Conservation (phyloP, 2,888 invertebrate species). For the Parapristionchus giblindavisi region DNA sequence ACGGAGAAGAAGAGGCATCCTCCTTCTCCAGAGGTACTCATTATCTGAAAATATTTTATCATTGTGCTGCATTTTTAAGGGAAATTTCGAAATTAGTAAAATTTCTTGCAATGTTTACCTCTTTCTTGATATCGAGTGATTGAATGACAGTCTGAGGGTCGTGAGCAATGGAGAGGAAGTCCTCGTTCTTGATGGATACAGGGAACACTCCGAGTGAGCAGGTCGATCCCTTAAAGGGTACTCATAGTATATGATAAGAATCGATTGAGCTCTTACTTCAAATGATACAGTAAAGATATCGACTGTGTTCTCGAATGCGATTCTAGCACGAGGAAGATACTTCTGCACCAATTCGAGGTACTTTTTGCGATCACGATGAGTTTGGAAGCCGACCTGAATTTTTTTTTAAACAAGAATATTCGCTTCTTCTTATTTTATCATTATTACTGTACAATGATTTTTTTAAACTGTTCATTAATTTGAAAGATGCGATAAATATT, state of each 20-base stretch:
- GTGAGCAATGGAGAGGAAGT: slow-evolving; percentile 56
- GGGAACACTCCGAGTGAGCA: slow-evolving; percentile 65
- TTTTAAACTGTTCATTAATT: no score
- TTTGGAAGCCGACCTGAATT: slow-evolving; percentile 64
- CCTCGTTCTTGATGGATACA: slow-evolving; percentile 65
- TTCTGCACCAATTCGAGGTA: slow-evolving; percentile 54
- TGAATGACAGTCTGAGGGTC: slow-evolving; percentile 50
- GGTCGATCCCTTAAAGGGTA: slow-evolving; percentile 53
- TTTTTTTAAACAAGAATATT: not conserved
- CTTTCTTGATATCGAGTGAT: slow-evolving; percentile 51
- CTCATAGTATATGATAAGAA: not conserved
- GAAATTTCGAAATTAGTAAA: not conserved
- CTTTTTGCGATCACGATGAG: slow-evolving; percentile 58
- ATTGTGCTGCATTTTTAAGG: not conserved
- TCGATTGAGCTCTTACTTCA: slow-evolving; percentile 44
- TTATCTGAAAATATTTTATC: slow-evolving; percentile 40
- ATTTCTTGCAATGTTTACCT: slow-evolving; percentile 31
- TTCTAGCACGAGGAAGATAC: slow-evolving; percentile 50
- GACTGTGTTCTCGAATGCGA: slow-evolving; percentile 55
- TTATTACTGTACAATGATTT: no score
- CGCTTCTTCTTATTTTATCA: no score
- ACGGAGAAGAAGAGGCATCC: slow-evolving; percentile 64
- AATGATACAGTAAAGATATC: slow-evolving; percentile 57
- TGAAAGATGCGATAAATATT: no score
- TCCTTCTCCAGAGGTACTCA: slow-evolving; percentile 45